Conservation (phyloP, 2,797 vertebrate species). For the Squalus acanthias region DNA sequence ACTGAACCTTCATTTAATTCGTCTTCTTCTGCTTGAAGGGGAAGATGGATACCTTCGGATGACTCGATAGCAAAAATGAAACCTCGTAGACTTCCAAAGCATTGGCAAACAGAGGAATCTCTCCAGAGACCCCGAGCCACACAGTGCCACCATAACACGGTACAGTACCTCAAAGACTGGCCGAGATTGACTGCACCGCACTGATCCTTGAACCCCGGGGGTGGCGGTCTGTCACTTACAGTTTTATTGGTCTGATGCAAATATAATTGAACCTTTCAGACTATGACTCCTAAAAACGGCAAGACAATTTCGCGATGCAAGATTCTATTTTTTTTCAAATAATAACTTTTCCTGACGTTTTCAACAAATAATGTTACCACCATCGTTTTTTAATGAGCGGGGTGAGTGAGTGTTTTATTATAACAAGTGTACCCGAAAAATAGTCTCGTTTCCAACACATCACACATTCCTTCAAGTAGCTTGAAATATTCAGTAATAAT, state of each 20-base stretch:
- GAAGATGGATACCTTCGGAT: background rate
- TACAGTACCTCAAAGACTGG: background rate
- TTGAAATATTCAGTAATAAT: background rate
- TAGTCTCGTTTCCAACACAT: background rate
- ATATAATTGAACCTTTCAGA: background rate
- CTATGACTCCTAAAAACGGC: background rate
- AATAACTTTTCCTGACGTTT: background rate
- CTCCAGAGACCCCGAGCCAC: background rate
- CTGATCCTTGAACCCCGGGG: conserved; percentile 8
- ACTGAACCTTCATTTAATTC: conserved; percentile 12
- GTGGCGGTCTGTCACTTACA: background rate
- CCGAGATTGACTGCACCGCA: background rate
- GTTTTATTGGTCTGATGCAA: background rate
- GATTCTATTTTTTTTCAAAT: background rate
- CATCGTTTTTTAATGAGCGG: too few relatives aligned
- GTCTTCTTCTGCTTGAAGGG: background rate
- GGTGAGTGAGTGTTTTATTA: background rate
- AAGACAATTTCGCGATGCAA: background rate
- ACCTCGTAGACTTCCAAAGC: background rate
- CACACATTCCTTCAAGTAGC: background rate
- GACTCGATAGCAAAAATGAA: background rate
- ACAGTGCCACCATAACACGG: background rate
- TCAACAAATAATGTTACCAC: background rate
- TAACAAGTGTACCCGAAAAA: background rate
- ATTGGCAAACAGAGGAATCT: background rate